Conservation (phyloP, 2,888 invertebrate genomes). For the Lepidochitona cinerea region DNA sequence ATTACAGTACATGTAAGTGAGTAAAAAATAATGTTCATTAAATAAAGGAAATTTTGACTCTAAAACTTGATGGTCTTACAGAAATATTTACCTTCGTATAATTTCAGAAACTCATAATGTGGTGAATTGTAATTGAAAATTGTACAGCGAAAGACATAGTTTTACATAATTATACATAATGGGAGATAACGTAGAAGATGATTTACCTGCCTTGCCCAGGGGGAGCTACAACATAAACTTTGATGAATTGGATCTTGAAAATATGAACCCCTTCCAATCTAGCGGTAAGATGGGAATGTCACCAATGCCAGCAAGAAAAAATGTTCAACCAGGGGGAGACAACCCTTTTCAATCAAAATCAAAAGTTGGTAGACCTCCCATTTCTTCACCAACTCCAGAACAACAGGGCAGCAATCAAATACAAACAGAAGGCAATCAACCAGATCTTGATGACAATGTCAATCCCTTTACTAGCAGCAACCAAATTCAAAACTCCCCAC, state of each 20-base stretch:
- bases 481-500: neutral
- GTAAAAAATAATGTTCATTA: too few relatives aligned
- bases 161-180: too few relatives aligned
- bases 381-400: neutral
- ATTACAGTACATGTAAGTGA: too few relatives aligned
- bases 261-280: constrained; percentile 59
- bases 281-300: constrained; percentile 46
- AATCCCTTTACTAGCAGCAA: neutral
- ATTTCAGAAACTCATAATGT: too few relatives aligned
- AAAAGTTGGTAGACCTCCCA: neutral
- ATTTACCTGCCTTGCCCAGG: constrained; percentile 71
- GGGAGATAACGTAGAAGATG: neutral
- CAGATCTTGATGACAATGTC: neutral
- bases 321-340: neutral
- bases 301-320: constrained; percentile 22
- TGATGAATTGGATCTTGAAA: constrained; percentile 65
- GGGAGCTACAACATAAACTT: constrained; percentile 65
- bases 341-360: neutral
- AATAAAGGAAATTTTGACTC: too few relatives aligned
- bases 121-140: too few relatives aligned
- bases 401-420: neutral
- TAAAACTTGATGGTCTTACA: too few relatives aligned
- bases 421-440: neutral
- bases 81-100: too few relatives aligned
- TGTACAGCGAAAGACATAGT: too few relatives aligned